Evolutionary conservation across 2,888 invertebrate genomes (phyloP).

Genomic region (Hydropsyche betteni): DNA sequence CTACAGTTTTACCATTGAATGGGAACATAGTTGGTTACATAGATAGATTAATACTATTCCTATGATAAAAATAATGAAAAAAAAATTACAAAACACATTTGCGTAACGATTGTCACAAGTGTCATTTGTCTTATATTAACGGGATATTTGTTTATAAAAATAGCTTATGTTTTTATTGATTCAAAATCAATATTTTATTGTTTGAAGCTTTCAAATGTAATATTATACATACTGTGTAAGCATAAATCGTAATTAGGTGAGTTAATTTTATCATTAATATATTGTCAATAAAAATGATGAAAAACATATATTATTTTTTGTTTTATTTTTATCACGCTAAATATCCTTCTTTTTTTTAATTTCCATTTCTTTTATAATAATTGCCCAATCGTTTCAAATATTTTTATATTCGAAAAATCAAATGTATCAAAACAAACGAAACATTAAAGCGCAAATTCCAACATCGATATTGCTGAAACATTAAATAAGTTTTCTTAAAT

Average conservation of each 20-base stretch:
- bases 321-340: background rate
- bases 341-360: background rate
- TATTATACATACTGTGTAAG: constrained; percentile 48
- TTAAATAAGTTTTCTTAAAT: no score
- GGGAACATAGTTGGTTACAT: constrained; percentile 35
- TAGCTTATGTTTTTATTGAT: constrained; percentile 42
- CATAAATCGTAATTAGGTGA: constrained; percentile 49
- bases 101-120: constrained; percentile 43
- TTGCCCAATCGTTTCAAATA: no score
- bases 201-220: constrained; percentile 47
- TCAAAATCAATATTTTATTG: constrained; percentile 44
- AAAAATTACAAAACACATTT: constrained; percentile 40
- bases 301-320: constrained; percentile 30
- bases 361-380: no score
- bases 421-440: no score
- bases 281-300: constrained; percentile 51
- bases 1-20: constrained; percentile 7
- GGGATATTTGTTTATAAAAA: constrained; percentile 39
- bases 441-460: no score
- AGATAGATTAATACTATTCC: constrained; percentile 37
- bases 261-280: constrained; percentile 51
- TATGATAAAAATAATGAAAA: constrained; percentile 30
- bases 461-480: no score
- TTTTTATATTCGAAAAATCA: no score
- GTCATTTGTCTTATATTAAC: constrained; percentile 40